Evolutionary conservation across 2,888 invertebrate species (phyloP), one percentile per base, ranked within the genome.

Genomic region (Napeogenes inachia): DNA sequence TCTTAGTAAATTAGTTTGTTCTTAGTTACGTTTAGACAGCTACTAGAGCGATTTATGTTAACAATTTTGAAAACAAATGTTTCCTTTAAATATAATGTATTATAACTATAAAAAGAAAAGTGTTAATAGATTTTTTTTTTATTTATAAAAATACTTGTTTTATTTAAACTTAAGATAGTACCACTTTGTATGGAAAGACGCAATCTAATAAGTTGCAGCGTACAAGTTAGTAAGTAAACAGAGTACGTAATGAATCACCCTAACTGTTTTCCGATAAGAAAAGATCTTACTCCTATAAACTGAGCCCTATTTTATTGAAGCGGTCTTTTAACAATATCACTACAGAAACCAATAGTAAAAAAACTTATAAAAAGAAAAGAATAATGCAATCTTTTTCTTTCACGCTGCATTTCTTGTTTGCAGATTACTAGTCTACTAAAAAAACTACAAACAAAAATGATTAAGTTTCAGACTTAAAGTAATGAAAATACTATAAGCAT

Each of bases 361-460:
- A 89, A 88, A 85, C 85, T 84, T 74, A 84, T 87, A 89, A 89
- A 89, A 86, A 87, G 85, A 83, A 85, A 84, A 81, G 81, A 78
- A 73, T 86, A 81, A 81, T 85, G 87, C 81, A 78, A 78, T 80
- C 73, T 10, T 42, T 21, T 21, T 21, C 21, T 21, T 10, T 10
- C 10, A 42, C 8, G 10, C 42, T 42, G 2, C 10, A 21, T 21
- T 21, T 21, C 21, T 21, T 21, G 21, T 21, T 21, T 21, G 21
- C 21, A 21, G 21, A 21, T 21, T 21, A 21, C 21, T 21, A 21
- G 21, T 21, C 21, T 21, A 21, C 21, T 21, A 21, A 21, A 21
- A 21, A 21, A 21, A 21, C 21, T 21, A 21, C 21, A 21, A 21
- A 21, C 21, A 21, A 21, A 21, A 21, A 21, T 21, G 21, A 21